Conservation (phyloP, 2,797 vertebrate genomes). For the Lepilemur septentrionalis region DNA sequence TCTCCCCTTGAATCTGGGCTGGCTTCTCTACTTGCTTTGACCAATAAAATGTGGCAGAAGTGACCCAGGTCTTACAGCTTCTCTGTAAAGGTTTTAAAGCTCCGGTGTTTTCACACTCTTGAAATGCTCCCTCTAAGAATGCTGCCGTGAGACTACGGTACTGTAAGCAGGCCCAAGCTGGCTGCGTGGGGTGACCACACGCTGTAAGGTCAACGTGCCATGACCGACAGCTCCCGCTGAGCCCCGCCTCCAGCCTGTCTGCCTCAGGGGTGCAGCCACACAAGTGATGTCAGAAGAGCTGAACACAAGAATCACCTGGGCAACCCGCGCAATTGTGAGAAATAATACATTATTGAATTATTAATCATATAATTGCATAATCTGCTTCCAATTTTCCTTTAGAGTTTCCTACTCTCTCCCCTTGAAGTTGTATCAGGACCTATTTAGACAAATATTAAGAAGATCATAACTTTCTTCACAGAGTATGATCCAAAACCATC, state of each 20-base stretch:
- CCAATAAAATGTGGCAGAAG: neutral
- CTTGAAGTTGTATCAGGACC: neutral
- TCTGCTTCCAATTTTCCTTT: neutral
- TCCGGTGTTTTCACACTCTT: neutral
- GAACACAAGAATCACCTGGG: neutral
- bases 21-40: neutral
- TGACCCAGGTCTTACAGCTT: neutral
- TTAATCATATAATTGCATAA: neutral
- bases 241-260: neutral
- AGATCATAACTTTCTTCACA: slow-evolving; percentile 11
- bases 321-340: neutral
- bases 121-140: neutral
- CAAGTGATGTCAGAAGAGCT: neutral
- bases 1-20: neutral
- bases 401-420: neutral
- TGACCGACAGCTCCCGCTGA: neutral
- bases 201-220: neutral
- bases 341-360: neutral
- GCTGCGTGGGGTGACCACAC: neutral
- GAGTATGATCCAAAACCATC: neutral
- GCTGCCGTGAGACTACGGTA: neutral
- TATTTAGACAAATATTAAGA: slow-evolving; percentile 20
- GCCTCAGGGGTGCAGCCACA: neutral
- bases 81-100: neutral
- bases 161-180: neutral